A percentile compares a stretch with the other conserved stretches of the same genome.
Evolutionary conservation across 1,140 invertebrate species (phyloP).

Genomic region (Laupala kohalensis): DNA sequence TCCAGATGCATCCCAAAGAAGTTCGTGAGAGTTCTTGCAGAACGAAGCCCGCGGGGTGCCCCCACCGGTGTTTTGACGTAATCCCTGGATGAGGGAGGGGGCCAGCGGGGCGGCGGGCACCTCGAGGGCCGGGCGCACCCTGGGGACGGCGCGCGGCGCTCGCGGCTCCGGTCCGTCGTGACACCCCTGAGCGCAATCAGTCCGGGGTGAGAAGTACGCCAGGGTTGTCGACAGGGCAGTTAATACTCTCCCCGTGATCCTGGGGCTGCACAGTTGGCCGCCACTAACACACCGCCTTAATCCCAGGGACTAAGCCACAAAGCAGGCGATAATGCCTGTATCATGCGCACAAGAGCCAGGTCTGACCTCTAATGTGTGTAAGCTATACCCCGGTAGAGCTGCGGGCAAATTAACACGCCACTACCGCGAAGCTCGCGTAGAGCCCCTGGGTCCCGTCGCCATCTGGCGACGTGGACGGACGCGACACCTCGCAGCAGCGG

Average conservation of each 20-base stretch:
- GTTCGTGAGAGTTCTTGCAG: too few relatives aligned
- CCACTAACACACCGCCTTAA: conserved; percentile 4
- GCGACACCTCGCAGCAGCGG: too few relatives aligned
- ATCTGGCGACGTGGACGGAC: not conserved
- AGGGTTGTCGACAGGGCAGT: not conserved
- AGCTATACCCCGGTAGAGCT: not conserved
- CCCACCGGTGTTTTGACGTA: too few relatives aligned
- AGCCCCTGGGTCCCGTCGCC: not conserved
- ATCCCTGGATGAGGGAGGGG: too few relatives aligned
- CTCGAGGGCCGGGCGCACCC: too few relatives aligned
- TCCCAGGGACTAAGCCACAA: conserved; percentile 1
- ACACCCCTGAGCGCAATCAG: not conserved
- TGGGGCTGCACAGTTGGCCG: not conserved
- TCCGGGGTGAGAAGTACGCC: not conserved
- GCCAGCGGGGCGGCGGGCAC: too few relatives aligned
- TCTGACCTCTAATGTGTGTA: not conserved
- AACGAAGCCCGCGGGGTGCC: too few relatives aligned
- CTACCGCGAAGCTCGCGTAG: not conserved
- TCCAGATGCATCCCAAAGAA: too few relatives aligned
- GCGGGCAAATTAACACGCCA: not conserved
- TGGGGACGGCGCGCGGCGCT: not conserved
- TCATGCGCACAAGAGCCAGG: not conserved
- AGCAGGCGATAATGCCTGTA: conserved; percentile 7
- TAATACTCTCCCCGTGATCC: conserved; percentile 1
- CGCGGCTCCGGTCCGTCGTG: not conserved